These are phyloP conservation scores for Holcopasites calliopsidis DNA, from an alignment of 1,140 invertebrate species.

Conservation along the genomic window DNA sequence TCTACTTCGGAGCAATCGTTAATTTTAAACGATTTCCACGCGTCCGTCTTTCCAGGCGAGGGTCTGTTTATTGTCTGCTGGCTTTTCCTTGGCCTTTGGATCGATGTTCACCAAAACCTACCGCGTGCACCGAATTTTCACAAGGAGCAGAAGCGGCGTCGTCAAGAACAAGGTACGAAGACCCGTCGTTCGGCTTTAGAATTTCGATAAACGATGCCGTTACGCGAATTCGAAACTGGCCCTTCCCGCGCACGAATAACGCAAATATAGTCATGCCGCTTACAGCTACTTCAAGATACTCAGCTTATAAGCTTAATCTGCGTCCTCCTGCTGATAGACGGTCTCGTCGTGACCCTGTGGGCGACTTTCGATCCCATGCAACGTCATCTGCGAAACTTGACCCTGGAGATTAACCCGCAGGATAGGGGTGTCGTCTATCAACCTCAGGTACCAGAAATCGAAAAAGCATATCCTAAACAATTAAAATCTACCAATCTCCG, in stretches of 20 bases:
- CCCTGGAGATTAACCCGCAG: slow-evolving; percentile 86
- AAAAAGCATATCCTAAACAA: not conserved
- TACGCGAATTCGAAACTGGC: not conserved
- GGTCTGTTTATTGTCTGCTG: slow-evolving; percentile 92
- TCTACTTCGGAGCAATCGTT: slow-evolving; percentile 8
- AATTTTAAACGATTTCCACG: no score
- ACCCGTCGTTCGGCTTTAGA: no score
- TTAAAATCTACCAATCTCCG: not conserved
- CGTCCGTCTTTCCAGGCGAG: slow-evolving; percentile 86
- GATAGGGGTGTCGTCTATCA: slow-evolving; percentile 92
- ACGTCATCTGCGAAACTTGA: slow-evolving; percentile 90
- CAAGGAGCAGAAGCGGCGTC: slow-evolving; percentile 83
- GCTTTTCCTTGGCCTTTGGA: slow-evolving; percentile 92
- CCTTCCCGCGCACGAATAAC: not conserved
- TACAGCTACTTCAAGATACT: slow-evolving; percentile 88
- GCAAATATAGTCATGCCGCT: slow-evolving; percentile 1
- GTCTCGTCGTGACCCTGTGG: slow-evolving; percentile 89
- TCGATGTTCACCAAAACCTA: slow-evolving; percentile 96
- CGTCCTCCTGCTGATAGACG: slow-evolving; percentile 88
- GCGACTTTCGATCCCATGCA: slow-evolving; percentile 91
- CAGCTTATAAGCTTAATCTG: slow-evolving; percentile 90
- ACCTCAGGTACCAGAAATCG: slow-evolving; percentile 84
- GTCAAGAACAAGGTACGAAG: slow-evolving; percentile 82
- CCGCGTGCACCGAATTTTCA: slow-evolving; percentile 92
- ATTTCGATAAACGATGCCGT: no score